Evolutionary conservation across 2,797 vertebrate genomes (phyloP).

Genomic region (Mus minutoides): DNA sequence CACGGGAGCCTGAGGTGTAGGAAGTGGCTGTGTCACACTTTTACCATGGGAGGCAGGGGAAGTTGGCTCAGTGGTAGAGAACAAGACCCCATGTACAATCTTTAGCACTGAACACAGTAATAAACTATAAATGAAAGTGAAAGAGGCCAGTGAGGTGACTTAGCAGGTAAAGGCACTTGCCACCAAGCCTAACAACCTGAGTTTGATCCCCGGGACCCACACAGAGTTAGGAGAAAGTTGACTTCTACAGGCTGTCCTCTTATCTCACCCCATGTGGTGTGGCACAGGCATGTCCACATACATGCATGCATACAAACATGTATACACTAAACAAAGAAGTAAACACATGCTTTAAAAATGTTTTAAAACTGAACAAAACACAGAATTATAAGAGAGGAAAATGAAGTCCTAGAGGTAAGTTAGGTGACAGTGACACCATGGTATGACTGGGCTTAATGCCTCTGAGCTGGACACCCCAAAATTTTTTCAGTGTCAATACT

Average conservation of each 20-base stretch:
- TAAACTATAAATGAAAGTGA: not conserved
- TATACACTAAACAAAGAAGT: not conserved
- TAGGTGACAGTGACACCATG: rapidly evolving
- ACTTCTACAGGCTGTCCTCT: not conserved
- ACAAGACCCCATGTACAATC: not conserved
- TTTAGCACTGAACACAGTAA: not conserved
- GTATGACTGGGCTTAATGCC: too few species aligned
- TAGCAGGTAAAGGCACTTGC: not conserved
- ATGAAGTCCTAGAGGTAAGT: not conserved
- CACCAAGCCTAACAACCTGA: not conserved
- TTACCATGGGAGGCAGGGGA: too few species aligned
- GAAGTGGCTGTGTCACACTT: not conserved
- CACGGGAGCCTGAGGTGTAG: not conserved
- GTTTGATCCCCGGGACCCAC: not conserved
- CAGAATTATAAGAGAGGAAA: not conserved
- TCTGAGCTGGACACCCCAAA: not conserved
- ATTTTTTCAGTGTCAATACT: too few species aligned
- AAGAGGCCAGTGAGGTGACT: not conserved
- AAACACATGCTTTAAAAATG: not conserved
- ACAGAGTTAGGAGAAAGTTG: not conserved
- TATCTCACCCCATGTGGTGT: not conserved
- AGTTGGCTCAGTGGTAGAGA: not conserved
- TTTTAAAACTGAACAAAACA: not conserved
- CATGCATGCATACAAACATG: not conserved
- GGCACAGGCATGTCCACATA: not conserved